Conservation (phyloP, 2,888 invertebrate genomes). For the Athetis lepigone region DNA sequence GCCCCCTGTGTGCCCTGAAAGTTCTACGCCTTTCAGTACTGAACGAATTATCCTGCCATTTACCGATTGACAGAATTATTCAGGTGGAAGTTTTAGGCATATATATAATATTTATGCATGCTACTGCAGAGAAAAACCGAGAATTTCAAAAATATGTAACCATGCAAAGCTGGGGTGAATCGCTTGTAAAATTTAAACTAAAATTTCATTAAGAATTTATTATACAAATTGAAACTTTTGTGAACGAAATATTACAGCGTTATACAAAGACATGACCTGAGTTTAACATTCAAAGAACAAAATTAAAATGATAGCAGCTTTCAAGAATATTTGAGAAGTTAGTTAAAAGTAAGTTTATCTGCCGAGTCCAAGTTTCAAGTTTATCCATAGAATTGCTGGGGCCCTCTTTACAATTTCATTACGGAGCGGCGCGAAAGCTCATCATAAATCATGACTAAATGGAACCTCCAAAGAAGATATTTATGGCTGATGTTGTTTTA, state of each 20-base stretch:
- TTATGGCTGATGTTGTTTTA: conserved; percentile 48
- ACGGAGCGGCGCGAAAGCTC: conserved; percentile 31
- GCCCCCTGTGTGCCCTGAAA: too few species aligned
- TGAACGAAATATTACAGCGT: conserved; percentile 30
- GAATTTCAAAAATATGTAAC: too few species aligned
- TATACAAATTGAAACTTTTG: conserved; percentile 15
- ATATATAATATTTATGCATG: too few species aligned
- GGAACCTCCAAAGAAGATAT: conserved; percentile 54
- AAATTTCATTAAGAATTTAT: not conserved
- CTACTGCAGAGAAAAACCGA: too few species aligned
- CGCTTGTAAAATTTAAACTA: conserved; percentile 35
- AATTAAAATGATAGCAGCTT: conserved; percentile 50
- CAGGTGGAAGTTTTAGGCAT: too few species aligned
- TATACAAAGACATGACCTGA: conserved; percentile 45
- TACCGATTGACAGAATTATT: too few species aligned
- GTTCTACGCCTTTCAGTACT: too few species aligned
- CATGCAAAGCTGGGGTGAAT: too few species aligned
- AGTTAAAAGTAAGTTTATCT: conserved; percentile 51
- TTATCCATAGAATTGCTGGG: conserved; percentile 41
- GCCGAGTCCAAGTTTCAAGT: conserved; percentile 34
- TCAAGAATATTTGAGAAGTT: conserved; percentile 43
- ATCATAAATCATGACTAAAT: conserved; percentile 69
- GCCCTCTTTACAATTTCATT: conserved; percentile 65
- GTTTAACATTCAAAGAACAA: conserved; percentile 44
- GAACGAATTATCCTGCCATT: too few species aligned